phyloP scores from a whole-genome alignment of 2,113 vertebrate genomes.

The Saguinus imperator region DNA sequence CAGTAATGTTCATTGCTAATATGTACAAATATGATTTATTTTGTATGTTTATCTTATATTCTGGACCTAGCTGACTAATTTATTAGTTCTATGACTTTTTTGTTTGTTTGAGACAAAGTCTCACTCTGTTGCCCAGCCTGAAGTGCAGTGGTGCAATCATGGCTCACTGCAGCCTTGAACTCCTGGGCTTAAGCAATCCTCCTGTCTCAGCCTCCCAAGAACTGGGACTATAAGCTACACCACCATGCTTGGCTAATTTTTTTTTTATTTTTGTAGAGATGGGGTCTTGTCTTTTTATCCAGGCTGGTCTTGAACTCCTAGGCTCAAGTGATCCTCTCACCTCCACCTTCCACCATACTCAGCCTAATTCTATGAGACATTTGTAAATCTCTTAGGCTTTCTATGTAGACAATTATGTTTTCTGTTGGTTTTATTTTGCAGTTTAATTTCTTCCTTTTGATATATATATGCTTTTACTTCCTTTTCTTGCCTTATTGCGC shows the following conservation, averaged over 20 bases:
- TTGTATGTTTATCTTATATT: background rate
- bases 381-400: background rate
- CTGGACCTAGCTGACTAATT: background rate
- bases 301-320: too few relatives aligned
- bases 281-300: too few relatives aligned
- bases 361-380: background rate
- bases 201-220: too few relatives aligned
- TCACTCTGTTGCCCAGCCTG: too few relatives aligned
- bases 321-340: too few relatives aligned
- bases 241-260: too few relatives aligned
- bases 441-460: background rate
- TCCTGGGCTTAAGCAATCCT: too few relatives aligned
- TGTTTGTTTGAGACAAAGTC: background rate
- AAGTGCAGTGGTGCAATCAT: too few relatives aligned
- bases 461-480: background rate
- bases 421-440: background rate
- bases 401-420: background rate
- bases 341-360: too few relatives aligned
- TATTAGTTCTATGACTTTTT: background rate
- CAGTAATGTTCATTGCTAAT: background rate
- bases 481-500: constrained; percentile 11
- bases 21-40: background rate
- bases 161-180: too few relatives aligned
- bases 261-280: too few relatives aligned
- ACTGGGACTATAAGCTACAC: too few relatives aligned